Conservation (phyloP, 2,113 vertebrate genomes). For the Ibidorhyncha struthersii region DNA sequence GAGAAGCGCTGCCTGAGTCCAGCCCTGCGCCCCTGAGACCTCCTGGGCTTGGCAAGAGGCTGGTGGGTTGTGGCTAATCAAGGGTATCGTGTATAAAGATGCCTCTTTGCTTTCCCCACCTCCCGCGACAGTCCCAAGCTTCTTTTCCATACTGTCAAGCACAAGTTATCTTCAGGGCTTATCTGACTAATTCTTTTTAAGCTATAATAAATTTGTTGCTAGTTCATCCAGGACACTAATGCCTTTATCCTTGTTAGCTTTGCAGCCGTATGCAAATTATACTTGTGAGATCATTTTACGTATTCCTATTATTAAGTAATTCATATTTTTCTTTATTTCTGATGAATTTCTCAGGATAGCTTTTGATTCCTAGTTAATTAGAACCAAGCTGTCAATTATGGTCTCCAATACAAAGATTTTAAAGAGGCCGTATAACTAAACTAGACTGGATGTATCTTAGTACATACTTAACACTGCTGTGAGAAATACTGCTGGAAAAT, state of each 20-base stretch:
- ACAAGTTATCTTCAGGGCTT: not conserved
- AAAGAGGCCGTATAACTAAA: not conserved
- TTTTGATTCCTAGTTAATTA: slow-evolving; percentile 24
- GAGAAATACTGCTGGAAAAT: not conserved
- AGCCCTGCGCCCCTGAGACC: not conserved
- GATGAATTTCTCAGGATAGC: not conserved
- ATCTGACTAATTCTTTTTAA: not conserved
- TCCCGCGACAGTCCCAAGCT: not conserved
- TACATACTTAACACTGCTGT: not conserved
- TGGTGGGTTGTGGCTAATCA: not conserved
- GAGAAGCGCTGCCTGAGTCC: not conserved
- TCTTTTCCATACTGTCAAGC: not conserved
- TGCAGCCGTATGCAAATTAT: not conserved
- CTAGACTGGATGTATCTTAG: not conserved
- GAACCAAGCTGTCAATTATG: not conserved
- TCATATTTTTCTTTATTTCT: not conserved
- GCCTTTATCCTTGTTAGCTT: not conserved
- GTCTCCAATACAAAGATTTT: not conserved
- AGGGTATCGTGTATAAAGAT: not conserved
- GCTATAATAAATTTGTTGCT: not conserved
- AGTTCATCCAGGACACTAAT: not conserved
- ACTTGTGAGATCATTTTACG: not conserved
- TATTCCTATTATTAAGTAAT: not conserved
- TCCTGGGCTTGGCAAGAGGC: not conserved
- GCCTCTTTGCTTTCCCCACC: not conserved